phyloP scores from a whole-genome alignment of 2,888 invertebrate genomes.

The Epinotia nisella region DNA sequence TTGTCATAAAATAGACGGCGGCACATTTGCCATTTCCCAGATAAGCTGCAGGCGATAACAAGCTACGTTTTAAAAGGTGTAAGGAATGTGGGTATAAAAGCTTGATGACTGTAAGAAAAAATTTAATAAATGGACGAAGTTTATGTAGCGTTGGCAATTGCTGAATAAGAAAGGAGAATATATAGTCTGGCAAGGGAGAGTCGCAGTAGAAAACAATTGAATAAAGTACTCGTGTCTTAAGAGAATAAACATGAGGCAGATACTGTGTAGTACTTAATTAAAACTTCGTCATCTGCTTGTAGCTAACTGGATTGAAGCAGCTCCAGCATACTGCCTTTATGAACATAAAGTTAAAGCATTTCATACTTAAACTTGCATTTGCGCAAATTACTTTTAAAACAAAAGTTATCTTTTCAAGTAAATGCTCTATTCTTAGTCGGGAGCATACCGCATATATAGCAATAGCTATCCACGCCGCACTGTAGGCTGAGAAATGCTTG shows the following conservation, averaged over 20 bases:
- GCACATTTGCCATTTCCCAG: conserved; percentile 39
- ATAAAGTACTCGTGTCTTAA: conserved; percentile 4
- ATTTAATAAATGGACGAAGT: conserved; percentile 7
- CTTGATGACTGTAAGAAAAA: conserved; percentile 10
- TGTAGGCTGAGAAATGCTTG: too few species aligned
- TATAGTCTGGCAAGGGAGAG: not conserved
- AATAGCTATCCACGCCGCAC: too few species aligned
- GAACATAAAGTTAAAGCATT: not conserved
- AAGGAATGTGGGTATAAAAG: conserved; percentile 14
- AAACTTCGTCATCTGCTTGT: conserved; percentile 29
- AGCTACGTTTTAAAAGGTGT: conserved; percentile 15
- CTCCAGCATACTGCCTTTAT: not conserved
- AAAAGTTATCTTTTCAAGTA: not conserved
- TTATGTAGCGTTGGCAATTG: conserved; percentile 1
- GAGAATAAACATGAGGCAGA: too few species aligned
- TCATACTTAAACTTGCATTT: conserved; percentile 16
- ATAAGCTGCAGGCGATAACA: conserved; percentile 38
- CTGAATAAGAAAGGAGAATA: not conserved
- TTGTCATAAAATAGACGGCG: conserved; percentile 39
- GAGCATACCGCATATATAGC: too few species aligned
- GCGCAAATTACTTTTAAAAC: conserved; percentile 8
- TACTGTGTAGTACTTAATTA: conserved; percentile 18
- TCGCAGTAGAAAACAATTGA: not conserved
- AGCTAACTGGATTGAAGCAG: not conserved
- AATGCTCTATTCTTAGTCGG: too few species aligned